A percentile compares a stretch with the other conserved stretches of the same genome.
These are phyloP conservation scores for Crocidura indochinensis DNA, from an alignment of 2,797 vertebrate genomes.

Conservation along the genomic window DNA sequence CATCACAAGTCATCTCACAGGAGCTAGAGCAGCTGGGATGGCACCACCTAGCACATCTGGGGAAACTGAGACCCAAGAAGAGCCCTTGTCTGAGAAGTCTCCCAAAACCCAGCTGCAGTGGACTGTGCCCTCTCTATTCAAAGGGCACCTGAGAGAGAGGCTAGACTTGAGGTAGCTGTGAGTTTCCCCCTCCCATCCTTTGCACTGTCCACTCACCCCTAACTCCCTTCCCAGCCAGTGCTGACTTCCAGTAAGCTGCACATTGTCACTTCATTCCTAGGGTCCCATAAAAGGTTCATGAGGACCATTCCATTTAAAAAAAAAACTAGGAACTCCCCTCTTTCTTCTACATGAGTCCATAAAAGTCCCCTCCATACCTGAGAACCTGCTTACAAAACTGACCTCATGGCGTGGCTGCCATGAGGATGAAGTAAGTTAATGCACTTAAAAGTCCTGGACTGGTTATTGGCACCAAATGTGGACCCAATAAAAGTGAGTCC, in stretches of 20 bases:
- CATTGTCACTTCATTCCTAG: background rate
- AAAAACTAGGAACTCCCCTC: background rate
- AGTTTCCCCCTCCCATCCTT: rapidly evolving
- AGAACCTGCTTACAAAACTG: background rate
- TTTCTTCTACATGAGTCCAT: background rate
- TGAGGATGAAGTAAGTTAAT: background rate
- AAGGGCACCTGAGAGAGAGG: background rate
- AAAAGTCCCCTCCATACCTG: background rate
- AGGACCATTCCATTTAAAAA: background rate
- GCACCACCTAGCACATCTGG: background rate
- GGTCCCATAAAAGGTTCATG: background rate
- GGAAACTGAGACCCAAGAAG: background rate
- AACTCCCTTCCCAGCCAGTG: background rate
- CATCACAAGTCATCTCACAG: background rate
- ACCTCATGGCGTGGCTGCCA: background rate
- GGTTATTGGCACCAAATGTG: background rate
- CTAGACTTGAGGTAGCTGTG: background rate
- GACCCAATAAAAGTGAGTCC: constrained; percentile 24
- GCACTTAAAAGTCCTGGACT: background rate
- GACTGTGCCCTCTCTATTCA: background rate
- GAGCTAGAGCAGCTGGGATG: background rate
- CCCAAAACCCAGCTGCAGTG: background rate
- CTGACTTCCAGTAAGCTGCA: background rate
- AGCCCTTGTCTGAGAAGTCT: background rate
- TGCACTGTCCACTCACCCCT: too few relatives aligned